phyloP scores from a whole-genome alignment of 1,140 invertebrate species.

The Lamellibrachia luymesi region DNA sequence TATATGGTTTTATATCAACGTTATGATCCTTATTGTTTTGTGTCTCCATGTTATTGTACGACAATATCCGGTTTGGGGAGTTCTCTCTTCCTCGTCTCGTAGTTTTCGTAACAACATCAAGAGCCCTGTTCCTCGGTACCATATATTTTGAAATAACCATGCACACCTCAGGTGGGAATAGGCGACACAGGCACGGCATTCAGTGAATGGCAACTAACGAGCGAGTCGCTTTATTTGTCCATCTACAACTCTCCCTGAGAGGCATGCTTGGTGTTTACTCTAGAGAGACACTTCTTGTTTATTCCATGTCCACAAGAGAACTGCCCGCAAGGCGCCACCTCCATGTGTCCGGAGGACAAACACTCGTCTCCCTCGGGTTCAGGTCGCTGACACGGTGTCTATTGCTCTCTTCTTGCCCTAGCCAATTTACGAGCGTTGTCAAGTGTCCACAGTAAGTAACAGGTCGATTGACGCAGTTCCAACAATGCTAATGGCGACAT shows the following conservation, averaged over 20 bases:
- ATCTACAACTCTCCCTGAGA: not conserved
- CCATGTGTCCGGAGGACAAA: not conserved
- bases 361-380: not conserved
- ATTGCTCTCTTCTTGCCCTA: not conserved
- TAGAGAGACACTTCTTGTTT: not conserved
- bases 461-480: not conserved
- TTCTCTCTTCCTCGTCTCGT: not conserved
- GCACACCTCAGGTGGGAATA: not conserved
- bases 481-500: not conserved
- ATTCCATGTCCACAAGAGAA: not conserved
- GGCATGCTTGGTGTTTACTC: not conserved
- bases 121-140: not conserved
- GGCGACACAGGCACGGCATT: not conserved
- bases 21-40: not conserved
- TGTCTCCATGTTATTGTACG: not conserved
- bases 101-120: not conserved
- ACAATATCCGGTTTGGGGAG: not conserved
- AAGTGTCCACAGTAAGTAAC: not conserved
- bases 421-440: not conserved
- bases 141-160: not conserved
- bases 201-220: not conserved
- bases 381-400: not conserved
- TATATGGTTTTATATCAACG: not conserved
- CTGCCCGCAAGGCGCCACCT: not conserved
- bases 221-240: not conserved